Evolutionary conservation across 1,140 invertebrate species (phyloP), one percentile per base, ranked within the genome.

Genomic region (Macrocentrus cingulum): DNA sequence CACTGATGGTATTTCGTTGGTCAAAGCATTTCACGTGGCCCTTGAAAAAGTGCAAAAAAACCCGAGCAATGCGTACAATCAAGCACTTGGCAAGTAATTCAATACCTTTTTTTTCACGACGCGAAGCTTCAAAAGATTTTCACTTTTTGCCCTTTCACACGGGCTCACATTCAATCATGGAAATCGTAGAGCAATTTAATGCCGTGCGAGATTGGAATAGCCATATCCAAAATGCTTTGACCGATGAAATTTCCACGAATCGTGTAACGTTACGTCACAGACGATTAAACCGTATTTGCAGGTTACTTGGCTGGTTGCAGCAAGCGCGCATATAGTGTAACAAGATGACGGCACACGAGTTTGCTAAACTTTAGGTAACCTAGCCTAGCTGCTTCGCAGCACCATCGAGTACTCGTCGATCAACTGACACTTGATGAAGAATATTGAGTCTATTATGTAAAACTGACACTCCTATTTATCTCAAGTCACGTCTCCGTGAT

Each of bases 151-250:
- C 46, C 16, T 49, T 49, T 49, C 13, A 32, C 9, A 32, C 46
- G 16, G 3, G 23, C 25, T 29, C 46, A 29, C 9, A 15, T 49
- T 29, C 29, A 49, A 46, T 49, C 46, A 49, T 49, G 46, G 25
- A 49, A 49, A 49, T 49, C 34, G 46, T 49, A 32, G n/a, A n/a
- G 29, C 46, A 49, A 49, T 49, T 29, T 22, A 49, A 25, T 46
- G 7, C 22, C 18, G 18, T 11, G 18, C 42, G 16, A 19, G 16
- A 44, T 44, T 19, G 19, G 8, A 15, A 23, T 13, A 32, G 34
- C 23, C 18, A 49, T 34, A 29, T 22, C 25, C 13, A 32, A 1
- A 49, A 49, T 49, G 23, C 46, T 49, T 49, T 32, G 46, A 32
- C 46, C 23, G 20, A 32, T 23, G 11, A 9, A 16, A 49, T 4